A percentile compares a stretch with the other conserved stretches of the same genome.
Evolutionary conservation across 2,888 invertebrate species (phyloP).

Genomic region (Cryptocephalus primarius): DNA sequence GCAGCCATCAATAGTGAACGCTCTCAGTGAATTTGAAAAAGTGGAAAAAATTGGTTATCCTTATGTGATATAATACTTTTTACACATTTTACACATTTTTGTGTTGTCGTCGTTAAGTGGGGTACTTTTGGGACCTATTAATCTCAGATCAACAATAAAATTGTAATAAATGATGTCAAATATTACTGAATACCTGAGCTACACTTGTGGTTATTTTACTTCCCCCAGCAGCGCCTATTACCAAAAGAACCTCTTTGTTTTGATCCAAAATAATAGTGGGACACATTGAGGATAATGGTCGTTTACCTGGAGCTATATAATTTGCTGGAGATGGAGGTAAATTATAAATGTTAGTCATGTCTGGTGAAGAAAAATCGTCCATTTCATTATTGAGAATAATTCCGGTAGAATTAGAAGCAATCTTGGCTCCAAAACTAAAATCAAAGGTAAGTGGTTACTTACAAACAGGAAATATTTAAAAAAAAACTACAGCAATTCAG

Average conservation of each 20-base stretch:
- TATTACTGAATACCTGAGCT: slow-evolving; percentile 40
- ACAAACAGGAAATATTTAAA: too few relatives aligned
- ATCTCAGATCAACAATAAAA: background rate
- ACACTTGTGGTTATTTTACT: slow-evolving; percentile 79
- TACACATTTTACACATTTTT: too few relatives aligned
- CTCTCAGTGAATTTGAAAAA: background rate
- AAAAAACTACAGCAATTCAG: too few relatives aligned
- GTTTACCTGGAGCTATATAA: slow-evolving; percentile 68
- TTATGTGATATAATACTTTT: background rate
- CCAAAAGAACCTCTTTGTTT: slow-evolving; percentile 39
- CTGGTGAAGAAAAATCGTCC: slow-evolving; percentile 77
- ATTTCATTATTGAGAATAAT: slow-evolving; percentile 80
- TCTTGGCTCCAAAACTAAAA: slow-evolving; percentile 32
- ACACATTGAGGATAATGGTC: slow-evolving; percentile 85
- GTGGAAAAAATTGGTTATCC: background rate
- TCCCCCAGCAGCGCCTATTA: slow-evolving; percentile 82
- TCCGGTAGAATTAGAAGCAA: slow-evolving; percentile 64
- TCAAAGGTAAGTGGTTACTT: background rate
- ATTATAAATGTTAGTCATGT: slow-evolving; percentile 53
- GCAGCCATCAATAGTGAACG: background rate
- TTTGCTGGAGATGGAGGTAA: slow-evolving; percentile 72
- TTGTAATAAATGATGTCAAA: too few relatives aligned
- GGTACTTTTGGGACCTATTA: too few relatives aligned
- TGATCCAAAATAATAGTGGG: slow-evolving; percentile 65
- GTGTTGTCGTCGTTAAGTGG: too few relatives aligned